Evolutionary conservation across 1,140 invertebrate species (phyloP).

Genomic region (Caenorhabditis inopinata): DNA sequence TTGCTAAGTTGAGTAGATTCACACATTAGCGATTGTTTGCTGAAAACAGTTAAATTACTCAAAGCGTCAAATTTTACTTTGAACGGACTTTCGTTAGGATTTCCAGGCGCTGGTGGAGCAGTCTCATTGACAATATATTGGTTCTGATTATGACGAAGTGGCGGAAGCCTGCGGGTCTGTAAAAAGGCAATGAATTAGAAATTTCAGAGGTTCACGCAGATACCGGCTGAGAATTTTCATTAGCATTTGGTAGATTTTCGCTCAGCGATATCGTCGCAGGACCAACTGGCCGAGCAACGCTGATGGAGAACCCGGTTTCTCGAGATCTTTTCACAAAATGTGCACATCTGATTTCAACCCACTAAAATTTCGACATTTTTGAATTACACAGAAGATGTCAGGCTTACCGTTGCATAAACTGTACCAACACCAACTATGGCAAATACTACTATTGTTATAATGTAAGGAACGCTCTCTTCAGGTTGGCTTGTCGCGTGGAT

Average conservation of each 20-base stretch:
- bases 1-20: no score
- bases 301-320: conserved; percentile 56
- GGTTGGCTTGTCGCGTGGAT: background rate
- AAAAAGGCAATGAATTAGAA: background rate
- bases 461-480: background rate
- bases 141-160: background rate
- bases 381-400: background rate
- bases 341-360: conserved; percentile 48
- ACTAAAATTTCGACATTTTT: conserved; percentile 39
- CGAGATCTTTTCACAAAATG: conserved; percentile 55
- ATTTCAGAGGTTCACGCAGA: background rate
- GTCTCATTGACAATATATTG: background rate
- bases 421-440: background rate
- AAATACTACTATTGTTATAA: background rate
- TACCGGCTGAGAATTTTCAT: background rate
- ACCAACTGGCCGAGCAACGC: conserved; percentile 51
- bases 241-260: conserved; percentile 10
- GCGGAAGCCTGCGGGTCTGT: background rate
- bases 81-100: conserved; percentile 10
- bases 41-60: background rate
- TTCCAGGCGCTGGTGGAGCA: background rate
- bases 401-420: conserved; percentile 18
- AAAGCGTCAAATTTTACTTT: background rate
- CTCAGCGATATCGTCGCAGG: conserved; percentile 57
- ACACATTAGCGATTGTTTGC: no score